phyloP scores from a whole-genome alignment of 2,888 invertebrate species.

The Diarsia rubi region DNA sequence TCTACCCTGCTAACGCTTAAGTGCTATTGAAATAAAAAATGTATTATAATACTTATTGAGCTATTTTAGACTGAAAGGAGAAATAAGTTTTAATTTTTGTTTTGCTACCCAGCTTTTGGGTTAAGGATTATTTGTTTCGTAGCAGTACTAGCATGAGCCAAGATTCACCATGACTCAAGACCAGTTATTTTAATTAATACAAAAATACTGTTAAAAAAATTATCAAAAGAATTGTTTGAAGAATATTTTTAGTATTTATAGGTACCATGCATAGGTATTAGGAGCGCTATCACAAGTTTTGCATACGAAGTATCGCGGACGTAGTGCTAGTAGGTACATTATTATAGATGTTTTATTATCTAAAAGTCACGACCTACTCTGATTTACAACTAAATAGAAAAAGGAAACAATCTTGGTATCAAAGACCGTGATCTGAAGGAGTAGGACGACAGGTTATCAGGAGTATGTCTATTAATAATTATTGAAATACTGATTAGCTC shows the following conservation, averaged over 20 bases:
- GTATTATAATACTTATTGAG: not conserved
- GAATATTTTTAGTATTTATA: too few species aligned
- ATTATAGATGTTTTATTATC: not conserved
- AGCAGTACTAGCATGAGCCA: not conserved
- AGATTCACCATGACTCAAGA: too few species aligned
- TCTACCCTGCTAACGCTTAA: conserved; percentile 45
- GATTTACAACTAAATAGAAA: conserved; percentile 41
- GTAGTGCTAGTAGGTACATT: not conserved
- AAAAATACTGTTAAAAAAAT: too few species aligned
- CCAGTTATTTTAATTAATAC: too few species aligned
- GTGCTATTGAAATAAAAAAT: conserved; percentile 35
- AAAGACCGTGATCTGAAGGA: conserved; percentile 66
- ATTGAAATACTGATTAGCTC: conserved; percentile 61
- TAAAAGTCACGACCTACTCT: conserved; percentile 7
- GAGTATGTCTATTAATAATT: conserved; percentile 53
- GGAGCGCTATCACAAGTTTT: too few species aligned
- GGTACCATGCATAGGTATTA: too few species aligned
- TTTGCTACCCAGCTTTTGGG: too few species aligned
- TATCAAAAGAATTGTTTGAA: too few species aligned
- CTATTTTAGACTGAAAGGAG: not conserved
- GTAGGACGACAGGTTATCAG: conserved; percentile 69
- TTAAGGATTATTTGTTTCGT: not conserved
- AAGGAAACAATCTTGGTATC: conserved; percentile 58
- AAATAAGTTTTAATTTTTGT: not conserved
- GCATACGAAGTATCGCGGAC: too few species aligned